Base-by-base conservation (phyloP, 2,797 vertebrate species). In the Alectoris magna region DNA sequence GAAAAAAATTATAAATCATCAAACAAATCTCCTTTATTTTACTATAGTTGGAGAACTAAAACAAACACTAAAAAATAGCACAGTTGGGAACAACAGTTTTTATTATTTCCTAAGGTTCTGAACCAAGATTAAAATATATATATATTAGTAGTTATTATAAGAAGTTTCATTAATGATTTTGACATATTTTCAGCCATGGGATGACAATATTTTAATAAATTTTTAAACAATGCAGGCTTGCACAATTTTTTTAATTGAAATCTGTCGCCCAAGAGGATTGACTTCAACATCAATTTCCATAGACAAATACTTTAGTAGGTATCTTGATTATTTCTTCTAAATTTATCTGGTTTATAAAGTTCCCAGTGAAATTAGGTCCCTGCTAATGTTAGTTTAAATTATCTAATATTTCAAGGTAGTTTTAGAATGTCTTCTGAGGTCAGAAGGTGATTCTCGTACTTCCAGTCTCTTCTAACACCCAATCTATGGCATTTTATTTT, bases 161-260 rank as follows among this genome's bases (percentile, higher is more conserved):
- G 11, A 6, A 66, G 39, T 9, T 87, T 92, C 55, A 69, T 14
- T 66, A 87, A 91, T 48, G 53, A 73, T 60, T 89, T 55, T 83
- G 9, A 63, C 27, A 24, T 66, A 38, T 83, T 81, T 92, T 95
- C 59, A 89, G 24, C 26, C 22, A 62, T 5, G 63, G 10, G 5
- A 59, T 86, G 72, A 72, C 15, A 53, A 18, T 38, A 59, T 44
- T 92, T 75, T 55, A 85, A 69, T 67, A 63, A 8, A 5, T 67
- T 77, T 84, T 66, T 46, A 9, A 75, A 36, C 11, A 82, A 86
- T 59, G 6, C 13, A 51, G 49, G 62, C 31, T 94, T 0, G 0
- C 8, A 67, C 17, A 74, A 43, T 48, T 82, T 53, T 41, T 87
- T 93, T 88, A 90, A 90, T 88, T 70, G 43, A 87, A 93, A 12